These are phyloP conservation scores for Yoshiicerus persimilis DNA, from an alignment of 1,140 invertebrate species.

Conservation along the genomic window DNA sequence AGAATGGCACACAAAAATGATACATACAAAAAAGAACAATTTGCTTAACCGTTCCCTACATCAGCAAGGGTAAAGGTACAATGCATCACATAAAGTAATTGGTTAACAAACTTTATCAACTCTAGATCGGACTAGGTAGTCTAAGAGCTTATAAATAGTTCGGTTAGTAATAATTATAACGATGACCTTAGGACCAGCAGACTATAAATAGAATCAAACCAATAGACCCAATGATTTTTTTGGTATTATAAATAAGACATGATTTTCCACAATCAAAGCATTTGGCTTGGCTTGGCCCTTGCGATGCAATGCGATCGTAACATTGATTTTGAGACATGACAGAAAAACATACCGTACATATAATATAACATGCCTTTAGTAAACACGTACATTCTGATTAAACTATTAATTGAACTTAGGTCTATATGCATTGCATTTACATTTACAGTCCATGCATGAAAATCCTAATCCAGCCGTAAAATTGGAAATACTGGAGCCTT, in stretches of 20 bases:
- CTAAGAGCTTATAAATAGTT: neutral
- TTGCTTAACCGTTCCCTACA: neutral
- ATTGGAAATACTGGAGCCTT: no score
- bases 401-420: no score
- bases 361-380: neutral
- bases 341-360: neutral
- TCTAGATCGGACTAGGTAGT: neutral
- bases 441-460: neutral
- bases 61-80: neutral
- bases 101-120: neutral
- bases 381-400: neutral
- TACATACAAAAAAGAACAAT: neutral
- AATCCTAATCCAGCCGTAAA: neutral
- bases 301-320: neutral
- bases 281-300: neutral
- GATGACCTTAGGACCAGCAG: neutral
- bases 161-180: neutral
- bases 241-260: neutral
- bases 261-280: neutral
- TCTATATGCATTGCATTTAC: neutral
- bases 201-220: neutral
- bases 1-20: neutral
- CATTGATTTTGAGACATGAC: neutral
- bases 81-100: neutral
- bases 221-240: neutral